Evolutionary conservation across 2,113 vertebrate species (phyloP).

Genomic region (Cervus canadensis): DNA sequence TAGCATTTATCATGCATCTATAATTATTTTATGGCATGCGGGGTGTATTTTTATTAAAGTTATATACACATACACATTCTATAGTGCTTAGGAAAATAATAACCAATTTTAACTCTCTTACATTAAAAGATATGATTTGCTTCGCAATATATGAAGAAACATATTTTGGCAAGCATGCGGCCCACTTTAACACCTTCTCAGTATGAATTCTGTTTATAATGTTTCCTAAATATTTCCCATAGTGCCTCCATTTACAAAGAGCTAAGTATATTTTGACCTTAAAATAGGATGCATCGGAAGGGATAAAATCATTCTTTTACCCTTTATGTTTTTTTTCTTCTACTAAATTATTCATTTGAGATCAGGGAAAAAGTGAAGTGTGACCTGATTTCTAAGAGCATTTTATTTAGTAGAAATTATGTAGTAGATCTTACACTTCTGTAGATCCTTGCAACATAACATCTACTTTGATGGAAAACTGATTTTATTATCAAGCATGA

Average conservation of each 20-base stretch:
- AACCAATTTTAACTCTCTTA: background rate
- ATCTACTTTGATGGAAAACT: conserved; percentile 59
- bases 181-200: background rate
- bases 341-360: background rate
- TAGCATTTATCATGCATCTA: background rate
- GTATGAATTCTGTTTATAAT: background rate
- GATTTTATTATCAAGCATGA: conserved; percentile 10
- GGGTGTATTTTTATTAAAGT: background rate
- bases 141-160: background rate
- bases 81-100: background rate
- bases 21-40: background rate
- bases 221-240: background rate
- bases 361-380: conserved; percentile 42
- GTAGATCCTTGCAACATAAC: conserved; percentile 41
- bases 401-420: conserved; percentile 64
- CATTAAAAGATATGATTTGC: background rate
- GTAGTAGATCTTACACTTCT: background rate
- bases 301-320: background rate
- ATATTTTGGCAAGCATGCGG: background rate
- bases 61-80: background rate
- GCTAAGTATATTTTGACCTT: background rate
- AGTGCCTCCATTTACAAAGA: background rate
- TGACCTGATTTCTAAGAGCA: conserved; percentile 55
- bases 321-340: background rate
- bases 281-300: background rate